Conservation (phyloP, 2,888 invertebrate species). For the Eupithecia pulchellata region DNA sequence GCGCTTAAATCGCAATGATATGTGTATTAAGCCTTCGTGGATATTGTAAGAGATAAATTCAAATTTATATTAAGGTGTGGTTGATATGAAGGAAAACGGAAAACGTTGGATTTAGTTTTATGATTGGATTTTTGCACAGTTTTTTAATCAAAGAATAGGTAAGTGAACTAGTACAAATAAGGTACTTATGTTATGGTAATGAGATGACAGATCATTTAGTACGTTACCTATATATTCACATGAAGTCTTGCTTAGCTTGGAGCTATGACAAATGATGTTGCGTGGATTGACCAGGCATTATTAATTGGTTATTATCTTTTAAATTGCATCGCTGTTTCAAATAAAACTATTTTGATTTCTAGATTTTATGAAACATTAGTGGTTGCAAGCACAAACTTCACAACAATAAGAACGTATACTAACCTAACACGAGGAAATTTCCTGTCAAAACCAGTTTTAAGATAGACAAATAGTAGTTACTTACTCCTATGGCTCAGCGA, state of each 20-base stretch:
- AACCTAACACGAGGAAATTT: neutral
- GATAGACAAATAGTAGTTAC: neutral
- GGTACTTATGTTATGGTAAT: neutral
- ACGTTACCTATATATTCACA: no score
- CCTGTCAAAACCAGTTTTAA: neutral
- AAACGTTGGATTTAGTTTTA: neutral
- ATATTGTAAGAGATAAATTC: slow-evolving; percentile 38
- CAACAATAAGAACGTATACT: neutral
- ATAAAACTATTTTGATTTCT: neutral
- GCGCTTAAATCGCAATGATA: slow-evolving; percentile 34
- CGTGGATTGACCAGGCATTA: no score
- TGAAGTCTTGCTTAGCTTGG: no score
- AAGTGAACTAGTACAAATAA: neutral
- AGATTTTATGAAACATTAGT: neutral
- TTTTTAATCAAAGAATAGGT: neutral
- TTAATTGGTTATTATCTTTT: no score
- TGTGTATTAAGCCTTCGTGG: slow-evolving; percentile 36
- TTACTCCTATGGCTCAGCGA: no score
- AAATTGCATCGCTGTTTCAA: neutral
- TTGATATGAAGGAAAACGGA: slow-evolving; percentile 13
- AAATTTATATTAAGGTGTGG: slow-evolving; percentile 33
- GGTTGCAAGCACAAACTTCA: neutral
- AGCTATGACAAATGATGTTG: no score
- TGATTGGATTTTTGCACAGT: neutral
- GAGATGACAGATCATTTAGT: no score